Base-by-base conservation (phyloP, 1,140 invertebrate genomes). In the Ephestia elutella region DNA sequence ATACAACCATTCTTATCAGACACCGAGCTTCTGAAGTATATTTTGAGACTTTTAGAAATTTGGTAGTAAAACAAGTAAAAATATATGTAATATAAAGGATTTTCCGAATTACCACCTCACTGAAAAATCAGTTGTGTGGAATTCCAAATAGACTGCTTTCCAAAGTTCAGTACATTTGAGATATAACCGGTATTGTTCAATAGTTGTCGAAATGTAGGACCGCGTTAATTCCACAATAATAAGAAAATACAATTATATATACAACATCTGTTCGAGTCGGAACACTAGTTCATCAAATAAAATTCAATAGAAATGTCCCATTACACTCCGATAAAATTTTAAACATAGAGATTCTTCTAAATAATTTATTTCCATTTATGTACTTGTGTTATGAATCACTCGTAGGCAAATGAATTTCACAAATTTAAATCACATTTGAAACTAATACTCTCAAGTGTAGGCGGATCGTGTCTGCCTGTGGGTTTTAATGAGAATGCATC, bases 351-450 rank as follows among this genome's bases (percentile, higher is more conserved):
- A 60, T 60, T 60, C 58, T 60, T 60, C 58, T 60, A 49, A 54
- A 49, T 35, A 54, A 60, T 60, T 21, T 54, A 55, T 53, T 25
- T 35, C 53, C 17, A 35, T 57, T 53, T 20, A 53, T 49, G 38
- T 44, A 44, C 38, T 44, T 17, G 38, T 3, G 7, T 32, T n/a
- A 15, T 17, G 15, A 38, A 9, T 44, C 15, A 15, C 38, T 44
- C 15, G 38, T 35, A 35, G 13, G 4, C 13, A 15, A 44, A n/a
- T 15, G 15, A 44, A 15, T 44, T 44, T 57, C 49, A 57, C 48
- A 58, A 19, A 57, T 57, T 50, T n/a, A 57, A 73, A 70, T 73
- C 65, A 74, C 65, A 73, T 68, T 68, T 65, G 51, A 63, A 73
- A 15, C 5, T 44, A 44, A 63, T 56, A 59, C 56, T 66, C 60